Conservation (phyloP, 2,113 vertebrate species). For the Acrocephalus arundinaceus region DNA sequence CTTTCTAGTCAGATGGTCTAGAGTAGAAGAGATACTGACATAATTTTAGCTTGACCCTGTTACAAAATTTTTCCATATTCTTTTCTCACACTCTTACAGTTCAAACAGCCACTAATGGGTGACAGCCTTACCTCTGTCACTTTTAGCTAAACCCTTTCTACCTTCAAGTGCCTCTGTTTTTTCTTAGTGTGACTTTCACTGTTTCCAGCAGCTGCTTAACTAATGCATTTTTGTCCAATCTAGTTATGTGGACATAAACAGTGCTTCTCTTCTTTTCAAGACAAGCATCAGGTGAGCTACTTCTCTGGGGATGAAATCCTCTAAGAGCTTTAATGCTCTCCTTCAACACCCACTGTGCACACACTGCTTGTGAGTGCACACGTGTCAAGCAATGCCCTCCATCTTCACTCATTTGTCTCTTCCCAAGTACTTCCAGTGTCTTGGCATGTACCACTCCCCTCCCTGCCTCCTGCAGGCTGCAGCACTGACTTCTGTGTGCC, state of each 20-base stretch:
- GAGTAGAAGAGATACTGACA: neutral
- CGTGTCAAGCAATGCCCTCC: rapidly evolving
- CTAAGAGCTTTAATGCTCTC: neutral
- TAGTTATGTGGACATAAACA: neutral
- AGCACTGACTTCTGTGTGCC: neutral
- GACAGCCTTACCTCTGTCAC: neutral
- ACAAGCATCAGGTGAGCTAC: neutral
- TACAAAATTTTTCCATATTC: neutral
- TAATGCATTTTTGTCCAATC: neutral
- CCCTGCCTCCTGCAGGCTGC: neutral
- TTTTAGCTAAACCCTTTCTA: neutral
- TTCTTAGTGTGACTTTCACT: neutral
- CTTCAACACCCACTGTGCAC: neutral
- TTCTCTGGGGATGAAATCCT: neutral
- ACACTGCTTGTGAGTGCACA: neutral
- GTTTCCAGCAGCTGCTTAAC: neutral
- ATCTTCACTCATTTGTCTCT: rapidly evolving
- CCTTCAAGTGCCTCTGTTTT: neutral
- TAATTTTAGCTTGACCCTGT: neutral
- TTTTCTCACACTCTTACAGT: neutral
- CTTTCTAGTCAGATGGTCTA: neutral
- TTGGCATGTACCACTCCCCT: rapidly evolving
- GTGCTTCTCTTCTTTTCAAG: neutral
- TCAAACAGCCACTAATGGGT: neutral
- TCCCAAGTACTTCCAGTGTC: neutral